Evolutionary conservation across 2,797 vertebrate species (phyloP).

Genomic region (Gallinago nigripennis): DNA sequence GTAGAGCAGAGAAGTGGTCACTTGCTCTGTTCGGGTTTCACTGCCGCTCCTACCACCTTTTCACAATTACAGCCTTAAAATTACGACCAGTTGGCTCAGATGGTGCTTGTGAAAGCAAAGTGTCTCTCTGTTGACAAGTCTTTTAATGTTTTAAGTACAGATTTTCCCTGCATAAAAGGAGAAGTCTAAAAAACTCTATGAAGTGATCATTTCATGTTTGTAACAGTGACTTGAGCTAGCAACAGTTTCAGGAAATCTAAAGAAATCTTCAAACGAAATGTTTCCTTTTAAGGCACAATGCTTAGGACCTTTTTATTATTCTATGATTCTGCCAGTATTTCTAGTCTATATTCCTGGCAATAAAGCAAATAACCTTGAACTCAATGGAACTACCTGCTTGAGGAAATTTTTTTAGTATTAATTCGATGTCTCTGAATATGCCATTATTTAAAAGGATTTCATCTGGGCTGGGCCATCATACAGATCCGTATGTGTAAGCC

Average conservation of each 20-base stretch:
- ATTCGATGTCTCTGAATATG: neutral
- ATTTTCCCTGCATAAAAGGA: neutral
- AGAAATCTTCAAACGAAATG: neutral
- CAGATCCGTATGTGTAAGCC: rapidly evolving
- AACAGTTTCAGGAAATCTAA: neutral
- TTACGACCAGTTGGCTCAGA: neutral
- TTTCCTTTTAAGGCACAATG: neutral
- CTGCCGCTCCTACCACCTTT: neutral
- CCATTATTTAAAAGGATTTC: neutral
- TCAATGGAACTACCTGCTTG: neutral
- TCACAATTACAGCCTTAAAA: neutral
- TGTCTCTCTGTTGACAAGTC: neutral
- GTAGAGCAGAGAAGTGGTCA: conserved; percentile 63
- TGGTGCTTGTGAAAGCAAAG: neutral
- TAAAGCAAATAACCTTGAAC: neutral
- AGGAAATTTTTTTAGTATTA: neutral
- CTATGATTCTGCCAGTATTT: neutral
- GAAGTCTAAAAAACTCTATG: neutral
- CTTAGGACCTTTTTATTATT: neutral
- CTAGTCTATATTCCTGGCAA: neutral
- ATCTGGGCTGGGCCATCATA: neutral
- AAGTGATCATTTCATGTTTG: neutral
- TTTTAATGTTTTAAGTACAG: neutral
- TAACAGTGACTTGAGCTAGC: neutral
- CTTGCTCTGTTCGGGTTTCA: neutral